Evolutionary conservation across 2,797 vertebrate species (phyloP).

Genomic region (Harpagifer antarcticus): DNA sequence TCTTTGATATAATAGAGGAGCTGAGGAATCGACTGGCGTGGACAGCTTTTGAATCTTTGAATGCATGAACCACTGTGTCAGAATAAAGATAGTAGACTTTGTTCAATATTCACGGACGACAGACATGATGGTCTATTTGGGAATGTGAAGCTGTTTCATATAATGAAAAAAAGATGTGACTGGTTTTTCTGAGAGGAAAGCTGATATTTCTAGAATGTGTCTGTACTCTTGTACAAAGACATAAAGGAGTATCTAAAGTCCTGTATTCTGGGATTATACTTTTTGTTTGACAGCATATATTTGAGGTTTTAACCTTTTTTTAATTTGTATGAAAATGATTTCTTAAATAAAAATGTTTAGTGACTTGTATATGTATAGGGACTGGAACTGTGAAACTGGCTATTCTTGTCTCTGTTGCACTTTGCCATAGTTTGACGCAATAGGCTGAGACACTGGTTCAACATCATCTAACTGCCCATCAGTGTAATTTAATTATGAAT

Average conservation of each 20-base stretch:
- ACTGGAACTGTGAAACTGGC: neutral
- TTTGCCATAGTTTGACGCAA: conserved; percentile 1
- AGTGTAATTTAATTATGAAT: conserved; percentile 35
- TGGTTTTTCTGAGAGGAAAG: conserved; percentile 16
- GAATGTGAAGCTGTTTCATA: conserved; percentile 44
- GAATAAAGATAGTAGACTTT: conserved; percentile 60
- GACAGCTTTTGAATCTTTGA: conserved; percentile 70
- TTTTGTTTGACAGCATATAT: neutral
- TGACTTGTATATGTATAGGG: neutral
- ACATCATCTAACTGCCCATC: conserved; percentile 7
- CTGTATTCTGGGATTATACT: conserved; percentile 16
- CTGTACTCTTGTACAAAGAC: conserved; percentile 16
- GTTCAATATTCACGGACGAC: conserved; percentile 61
- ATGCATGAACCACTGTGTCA: conserved; percentile 55
- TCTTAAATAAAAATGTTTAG: neutral
- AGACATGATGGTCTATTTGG: conserved; percentile 62
- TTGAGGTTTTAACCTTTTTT: neutral
- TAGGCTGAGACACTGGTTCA: conserved; percentile 1
- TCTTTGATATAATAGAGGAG: conserved; percentile 71
- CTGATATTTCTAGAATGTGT: conserved; percentile 20
- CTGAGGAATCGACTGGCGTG: conserved; percentile 69
- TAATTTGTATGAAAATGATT: neutral
- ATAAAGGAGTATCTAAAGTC: conserved; percentile 19
- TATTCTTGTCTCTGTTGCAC: neutral
- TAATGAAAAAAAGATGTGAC: conserved; percentile 9